Evolutionary conservation across 2,113 vertebrate species (phyloP), one percentile per base, ranked within the genome.

Genomic region (Eulemur macaco): DNA sequence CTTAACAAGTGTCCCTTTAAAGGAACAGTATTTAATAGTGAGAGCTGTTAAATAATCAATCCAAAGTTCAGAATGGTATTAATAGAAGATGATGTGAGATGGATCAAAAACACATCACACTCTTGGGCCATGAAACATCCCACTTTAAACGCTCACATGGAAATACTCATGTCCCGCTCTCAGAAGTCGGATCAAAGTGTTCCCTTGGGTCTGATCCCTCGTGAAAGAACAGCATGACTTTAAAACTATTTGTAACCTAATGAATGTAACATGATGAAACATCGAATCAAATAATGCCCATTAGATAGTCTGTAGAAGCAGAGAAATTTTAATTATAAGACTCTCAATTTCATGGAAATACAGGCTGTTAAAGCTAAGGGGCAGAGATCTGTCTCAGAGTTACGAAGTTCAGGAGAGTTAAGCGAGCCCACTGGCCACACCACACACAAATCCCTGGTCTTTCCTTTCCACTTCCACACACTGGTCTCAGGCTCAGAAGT

Each of bases 1-100:
- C 68, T 83, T 93, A 78, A 91, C 50, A 58, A 80, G 71, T 27
- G 42, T 71, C 89, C 78, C 63, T 96, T 96, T 93, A 95, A 97
- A 93, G 88, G 81, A 83, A 94, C 31, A 95, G 34, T 50, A 74
- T 93, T 96, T 89, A 93, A 89, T 74, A 34, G 13, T 52, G 66
- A 68, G 27, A 86, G 73, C 54, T 80, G 50, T 45, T 80, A 64
- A 86, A 95, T 50, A 93, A 93, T 91, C 89, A 94, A 69, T 68
- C 21, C 60, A 78, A 63, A 83, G 64, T 89, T 93, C 86, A 93
- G 34, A 86, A 83, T 27, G n/a, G 27, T 77, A 94, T 94, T 95
- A 81, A 68, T n/a, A 83, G 69, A 91, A 92, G 82, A 83, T 45
- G 31, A 69, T 63, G 20, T 37, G 54, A 78, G 34, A 77, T 68